Evolutionary conservation across 2,797 vertebrate species (phyloP).

Genomic region (Atherinosoma microstoma): DNA sequence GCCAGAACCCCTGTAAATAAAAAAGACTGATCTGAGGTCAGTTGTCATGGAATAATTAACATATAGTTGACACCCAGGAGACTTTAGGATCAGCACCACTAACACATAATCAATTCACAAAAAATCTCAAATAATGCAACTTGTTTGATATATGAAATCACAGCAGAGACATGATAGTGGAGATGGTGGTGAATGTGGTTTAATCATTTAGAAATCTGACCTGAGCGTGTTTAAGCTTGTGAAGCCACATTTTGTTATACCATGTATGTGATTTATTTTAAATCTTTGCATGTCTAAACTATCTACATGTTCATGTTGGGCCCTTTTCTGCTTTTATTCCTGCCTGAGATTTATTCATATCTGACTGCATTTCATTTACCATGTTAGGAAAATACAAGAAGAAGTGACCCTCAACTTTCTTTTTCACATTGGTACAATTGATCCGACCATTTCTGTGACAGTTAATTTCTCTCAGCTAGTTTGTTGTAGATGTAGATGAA

Average conservation of each 20-base stretch:
- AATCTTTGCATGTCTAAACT: neutral
- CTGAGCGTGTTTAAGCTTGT: neutral
- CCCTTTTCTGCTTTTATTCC: neutral
- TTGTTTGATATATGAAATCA: neutral
- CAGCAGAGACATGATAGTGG: neutral
- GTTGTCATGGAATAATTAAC: too few species aligned
- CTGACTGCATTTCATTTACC: neutral
- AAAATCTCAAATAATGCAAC: neutral
- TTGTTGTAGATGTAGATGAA: neutral
- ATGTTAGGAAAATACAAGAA: neutral
- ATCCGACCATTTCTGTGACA: neutral
- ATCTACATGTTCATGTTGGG: neutral
- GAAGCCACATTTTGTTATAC: neutral
- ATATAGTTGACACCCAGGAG: neutral
- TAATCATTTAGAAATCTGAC: neutral
- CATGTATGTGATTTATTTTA: too few species aligned
- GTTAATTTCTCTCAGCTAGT: neutral
- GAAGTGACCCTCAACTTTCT: slow-evolving; percentile 4
- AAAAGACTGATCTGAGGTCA: neutral
- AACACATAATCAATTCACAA: neutral
- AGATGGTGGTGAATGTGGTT: neutral
- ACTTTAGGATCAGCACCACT: neutral
- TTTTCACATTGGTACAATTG: neutral
- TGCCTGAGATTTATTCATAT: neutral
- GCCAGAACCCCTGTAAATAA: neutral